These are phyloP conservation scores for Drosophila neonasuta DNA, from an alignment of 2,888 invertebrate genomes.

Conservation along the genomic window DNA sequence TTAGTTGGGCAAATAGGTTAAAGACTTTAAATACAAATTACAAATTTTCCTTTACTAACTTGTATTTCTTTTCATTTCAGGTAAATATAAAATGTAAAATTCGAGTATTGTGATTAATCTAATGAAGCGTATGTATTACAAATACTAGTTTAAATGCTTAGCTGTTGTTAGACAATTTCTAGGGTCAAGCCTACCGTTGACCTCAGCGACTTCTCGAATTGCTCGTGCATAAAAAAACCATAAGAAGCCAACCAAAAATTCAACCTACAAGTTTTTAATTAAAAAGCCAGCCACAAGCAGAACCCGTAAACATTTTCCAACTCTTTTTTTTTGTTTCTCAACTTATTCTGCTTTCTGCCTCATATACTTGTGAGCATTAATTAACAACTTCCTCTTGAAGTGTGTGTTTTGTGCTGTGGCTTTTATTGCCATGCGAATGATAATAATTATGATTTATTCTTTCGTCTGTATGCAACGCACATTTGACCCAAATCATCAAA, in stretches of 20 bases:
- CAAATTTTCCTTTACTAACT: background rate
- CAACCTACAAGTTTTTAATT: constrained; percentile 51
- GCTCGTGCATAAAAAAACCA: constrained; percentile 56
- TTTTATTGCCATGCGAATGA: constrained; percentile 58
- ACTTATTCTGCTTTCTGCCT: constrained; percentile 22
- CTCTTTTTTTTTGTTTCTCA: constrained; percentile 20
- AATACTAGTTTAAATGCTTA: background rate
- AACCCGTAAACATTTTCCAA: constrained; percentile 46
- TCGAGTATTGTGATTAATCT: background rate
- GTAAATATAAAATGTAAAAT: constrained; percentile 35
- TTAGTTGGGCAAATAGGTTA: constrained; percentile 11
- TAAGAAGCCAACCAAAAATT: constrained; percentile 18
- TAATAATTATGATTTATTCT: constrained; percentile 54
- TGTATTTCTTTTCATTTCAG: constrained; percentile 44
- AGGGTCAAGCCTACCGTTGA: constrained; percentile 43
- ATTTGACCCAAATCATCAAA: constrained; percentile 68
- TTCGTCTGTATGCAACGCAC: constrained; percentile 61
- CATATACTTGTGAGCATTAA: constrained; percentile 57
- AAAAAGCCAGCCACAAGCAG: constrained; percentile 28
- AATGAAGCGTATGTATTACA: background rate
- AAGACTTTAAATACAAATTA: background rate
- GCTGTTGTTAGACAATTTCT: background rate
- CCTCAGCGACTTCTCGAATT: constrained; percentile 53
- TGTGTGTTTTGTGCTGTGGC: constrained; percentile 27
- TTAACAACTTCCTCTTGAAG: constrained; percentile 68